Base-by-base conservation (phyloP, 2,113 vertebrate genomes). In the Nycticorax nycticorax region DNA sequence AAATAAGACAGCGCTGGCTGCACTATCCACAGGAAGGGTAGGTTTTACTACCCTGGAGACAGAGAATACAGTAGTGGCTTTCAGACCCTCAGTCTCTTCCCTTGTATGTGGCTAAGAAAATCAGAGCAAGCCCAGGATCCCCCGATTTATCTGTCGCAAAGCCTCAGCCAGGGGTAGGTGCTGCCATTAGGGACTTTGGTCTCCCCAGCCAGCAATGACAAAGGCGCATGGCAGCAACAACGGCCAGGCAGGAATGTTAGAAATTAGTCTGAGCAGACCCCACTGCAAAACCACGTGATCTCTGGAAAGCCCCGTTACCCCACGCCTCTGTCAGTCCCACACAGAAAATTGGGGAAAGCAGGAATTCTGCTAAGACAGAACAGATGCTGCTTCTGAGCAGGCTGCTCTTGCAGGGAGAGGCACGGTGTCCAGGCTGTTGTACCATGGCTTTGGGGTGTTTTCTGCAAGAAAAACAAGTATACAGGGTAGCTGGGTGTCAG, bases 1-100 rank as follows among this genome's bases (percentile, higher is more conserved):
- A 72, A 81, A 57, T 37, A 30, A 76, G 90, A 77, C 69, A 77
- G 59, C 2, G 3, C 87, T 85, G 86, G 90, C 78, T 90, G 78
- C 78, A 22, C 33, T n/a, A 21, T 73, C 78, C 14, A 0, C 69
- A 57, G 90, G 78, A 66, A 80, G 50, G 73, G 52, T 33, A 30
- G 33, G 23, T 84, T 92, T 87, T 71, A 47, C 86, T 75, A 15
- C 83, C 75, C 87, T 43, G 71, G 78, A 91, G 68, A 59, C 79
- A 50, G 39, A 59, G 66, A 86, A 68, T 35, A 55, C 76, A 92
- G 66, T 30, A 63, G 50, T 74, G 71, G 81, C 89, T 89, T 83
- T 74, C 78, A 63, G 86, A 72, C 37, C 41, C 37, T 72, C 68
- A 22, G 24, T 47, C 62, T 71, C 53, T 52, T 64, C 33, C 23